A percentile compares a stretch with the other conserved stretches of the same genome.
Conservation (phyloP, 2,113 vertebrate species). For the Pangasianodon gigas region DNA sequence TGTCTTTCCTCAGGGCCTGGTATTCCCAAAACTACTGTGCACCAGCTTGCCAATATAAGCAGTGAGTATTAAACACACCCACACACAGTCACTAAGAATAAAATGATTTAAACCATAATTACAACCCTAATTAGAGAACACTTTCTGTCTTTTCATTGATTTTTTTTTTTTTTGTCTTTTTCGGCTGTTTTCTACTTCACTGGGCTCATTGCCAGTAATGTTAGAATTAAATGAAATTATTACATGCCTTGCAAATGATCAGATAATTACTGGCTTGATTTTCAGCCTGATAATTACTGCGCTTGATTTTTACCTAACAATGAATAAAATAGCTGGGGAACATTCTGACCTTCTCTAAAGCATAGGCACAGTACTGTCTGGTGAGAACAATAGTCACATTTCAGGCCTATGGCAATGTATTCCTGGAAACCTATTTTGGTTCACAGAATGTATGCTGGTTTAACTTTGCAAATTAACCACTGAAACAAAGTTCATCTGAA, state of each 20-base stretch:
- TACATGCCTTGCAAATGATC: constrained; percentile 19
- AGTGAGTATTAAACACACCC: constrained; percentile 61
- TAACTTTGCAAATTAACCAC: background rate
- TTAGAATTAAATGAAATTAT: constrained; percentile 32
- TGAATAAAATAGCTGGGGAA: background rate
- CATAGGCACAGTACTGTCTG: background rate
- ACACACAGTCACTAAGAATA: constrained; percentile 17
- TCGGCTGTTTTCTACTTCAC: background rate
- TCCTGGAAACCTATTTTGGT: constrained; percentile 1
- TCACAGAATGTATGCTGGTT: background rate
- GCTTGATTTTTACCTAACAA: background rate
- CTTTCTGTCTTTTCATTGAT: constrained; percentile 5
- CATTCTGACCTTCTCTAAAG: background rate
- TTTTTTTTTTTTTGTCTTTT: background rate
- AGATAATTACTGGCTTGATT: constrained; percentile 24
- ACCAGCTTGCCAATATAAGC: constrained; percentile 63
- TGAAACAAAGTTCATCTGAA: background rate
- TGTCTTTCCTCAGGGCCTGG: constrained; percentile 65
- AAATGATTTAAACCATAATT: constrained; percentile 15
- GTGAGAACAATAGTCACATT: background rate
- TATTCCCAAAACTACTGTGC: constrained; percentile 67
- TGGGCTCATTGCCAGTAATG: constrained; percentile 14
- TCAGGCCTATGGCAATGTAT: background rate
- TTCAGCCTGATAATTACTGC: constrained; percentile 3
- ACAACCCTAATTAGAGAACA: background rate